Conservation (phyloP, 1,140 invertebrate genomes). For the Drepana arcuata region DNA sequence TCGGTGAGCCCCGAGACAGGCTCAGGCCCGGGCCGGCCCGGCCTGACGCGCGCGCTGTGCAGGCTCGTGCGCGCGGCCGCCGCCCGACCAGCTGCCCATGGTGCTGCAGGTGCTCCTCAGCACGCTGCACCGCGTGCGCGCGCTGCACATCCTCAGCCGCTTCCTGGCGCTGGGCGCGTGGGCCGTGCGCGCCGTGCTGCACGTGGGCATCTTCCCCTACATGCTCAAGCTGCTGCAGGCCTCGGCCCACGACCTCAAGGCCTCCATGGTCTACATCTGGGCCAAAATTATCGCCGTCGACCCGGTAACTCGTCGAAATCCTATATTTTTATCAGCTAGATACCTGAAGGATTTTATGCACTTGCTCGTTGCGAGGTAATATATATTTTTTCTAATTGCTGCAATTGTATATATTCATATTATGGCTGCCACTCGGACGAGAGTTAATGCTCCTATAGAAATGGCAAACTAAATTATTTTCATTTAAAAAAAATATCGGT, state of each 20-base stretch:
- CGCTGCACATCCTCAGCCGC: constrained; percentile 93
- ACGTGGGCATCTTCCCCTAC: constrained; percentile 99
- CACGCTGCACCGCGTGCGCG: constrained; percentile 95
- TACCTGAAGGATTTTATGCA: too few relatives aligned
- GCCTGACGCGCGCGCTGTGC: background rate
- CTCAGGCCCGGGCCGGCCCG: background rate
- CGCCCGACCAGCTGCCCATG: constrained; percentile 97
- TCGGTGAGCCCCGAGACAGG: constrained; percentile 67
- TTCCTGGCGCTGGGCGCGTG: constrained; percentile 97
- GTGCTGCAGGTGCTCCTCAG: constrained; percentile 97
- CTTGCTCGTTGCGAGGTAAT: too few relatives aligned
- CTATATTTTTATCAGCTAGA: too few relatives aligned
- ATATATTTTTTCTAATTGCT: too few relatives aligned
- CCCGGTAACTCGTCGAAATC: too few relatives aligned
- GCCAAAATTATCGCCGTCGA: constrained; percentile 99
- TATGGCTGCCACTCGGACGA: too few relatives aligned
- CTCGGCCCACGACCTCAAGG: constrained; percentile 91
- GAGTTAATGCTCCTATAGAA: too few relatives aligned
- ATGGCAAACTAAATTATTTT: too few relatives aligned
- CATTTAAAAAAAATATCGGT: too few relatives aligned
- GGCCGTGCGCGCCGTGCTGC: constrained; percentile 96
- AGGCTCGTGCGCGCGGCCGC: constrained; percentile 71
- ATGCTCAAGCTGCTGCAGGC: constrained; percentile 96
- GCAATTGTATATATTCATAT: too few relatives aligned
- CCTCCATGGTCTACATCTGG: constrained; percentile 98